Percentiles rank a stretch among this genome's conserved stretches.
These are phyloP conservation scores for Cyclura pinguis DNA, from an alignment of 2,797 vertebrate species.

Conservation along the genomic window DNA sequence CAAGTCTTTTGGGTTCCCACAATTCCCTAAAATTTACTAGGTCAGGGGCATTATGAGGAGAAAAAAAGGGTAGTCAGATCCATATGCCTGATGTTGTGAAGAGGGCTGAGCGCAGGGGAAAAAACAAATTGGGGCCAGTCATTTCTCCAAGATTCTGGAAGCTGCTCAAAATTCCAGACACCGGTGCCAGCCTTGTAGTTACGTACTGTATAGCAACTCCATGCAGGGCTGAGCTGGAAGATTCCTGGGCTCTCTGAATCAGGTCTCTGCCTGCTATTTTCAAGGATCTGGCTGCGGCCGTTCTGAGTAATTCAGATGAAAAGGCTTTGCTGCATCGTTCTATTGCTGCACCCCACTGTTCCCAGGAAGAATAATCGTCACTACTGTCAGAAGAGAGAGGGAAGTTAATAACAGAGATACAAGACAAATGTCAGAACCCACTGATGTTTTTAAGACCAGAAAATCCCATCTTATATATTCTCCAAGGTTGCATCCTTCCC, in stretches of 20 bases:
- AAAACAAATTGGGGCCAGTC: too few relatives aligned
- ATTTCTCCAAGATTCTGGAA: background rate
- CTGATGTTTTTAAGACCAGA: background rate
- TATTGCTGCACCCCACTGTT: slow-evolving; percentile 82
- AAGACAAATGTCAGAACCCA: background rate
- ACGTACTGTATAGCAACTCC: slow-evolving; percentile 80
- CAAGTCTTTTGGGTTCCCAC: background rate
- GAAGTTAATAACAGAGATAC: rapidly evolving
- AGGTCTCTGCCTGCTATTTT: slow-evolving; percentile 73
- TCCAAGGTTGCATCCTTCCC: background rate
- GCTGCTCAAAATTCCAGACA: background rate
- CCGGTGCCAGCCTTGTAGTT: background rate
- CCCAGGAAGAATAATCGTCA: slow-evolving; percentile 47
- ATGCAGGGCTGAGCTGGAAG: background rate
- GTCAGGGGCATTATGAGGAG: background rate
- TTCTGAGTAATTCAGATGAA: slow-evolving; percentile 80
- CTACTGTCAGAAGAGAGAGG: slow-evolving; percentile 43
- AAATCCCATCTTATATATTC: background rate
- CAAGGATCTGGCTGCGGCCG: slow-evolving; percentile 84
- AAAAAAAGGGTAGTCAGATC: background rate
- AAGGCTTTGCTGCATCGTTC: slow-evolving; percentile 75
- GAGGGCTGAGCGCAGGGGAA: too few relatives aligned
- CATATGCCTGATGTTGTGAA: background rate
- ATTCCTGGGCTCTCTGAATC: slow-evolving; percentile 57
- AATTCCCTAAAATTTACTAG: background rate